phyloP scores from a whole-genome alignment of 2,888 invertebrate genomes.

The Folsomia manolachei region DNA sequence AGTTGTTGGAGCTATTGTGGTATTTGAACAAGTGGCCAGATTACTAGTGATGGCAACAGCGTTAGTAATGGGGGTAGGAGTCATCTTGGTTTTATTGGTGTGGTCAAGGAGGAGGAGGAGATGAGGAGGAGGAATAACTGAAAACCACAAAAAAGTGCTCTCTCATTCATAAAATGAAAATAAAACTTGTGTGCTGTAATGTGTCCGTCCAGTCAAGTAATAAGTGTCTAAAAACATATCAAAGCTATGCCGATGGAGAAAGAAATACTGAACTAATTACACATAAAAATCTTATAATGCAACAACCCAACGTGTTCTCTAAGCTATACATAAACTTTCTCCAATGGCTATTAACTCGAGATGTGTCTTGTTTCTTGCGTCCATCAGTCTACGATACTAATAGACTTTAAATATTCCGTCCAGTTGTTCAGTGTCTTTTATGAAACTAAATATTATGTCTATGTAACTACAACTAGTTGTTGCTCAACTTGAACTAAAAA shows the following conservation, averaged over 20 bases:
- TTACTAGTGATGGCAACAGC: neutral
- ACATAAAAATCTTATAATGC: neutral
- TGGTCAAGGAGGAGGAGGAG: neutral
- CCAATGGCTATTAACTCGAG: too few species aligned
- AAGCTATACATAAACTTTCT: neutral
- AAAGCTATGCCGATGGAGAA: too few species aligned
- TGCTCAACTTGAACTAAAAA: too few species aligned
- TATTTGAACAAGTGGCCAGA: neutral
- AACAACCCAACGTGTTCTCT: neutral
- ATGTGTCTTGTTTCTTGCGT: too few species aligned
- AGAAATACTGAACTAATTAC: neutral
- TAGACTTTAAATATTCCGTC: too few species aligned
- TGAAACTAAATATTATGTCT: too few species aligned
- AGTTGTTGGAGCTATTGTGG: neutral
- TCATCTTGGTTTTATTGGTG: neutral
- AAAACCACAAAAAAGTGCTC: neutral
- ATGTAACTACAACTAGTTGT: too few species aligned
- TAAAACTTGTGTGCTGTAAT: too few species aligned
- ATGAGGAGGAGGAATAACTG: neutral
- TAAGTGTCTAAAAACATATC: too few species aligned
- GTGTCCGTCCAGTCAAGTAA: too few species aligned
- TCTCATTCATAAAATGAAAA: neutral
- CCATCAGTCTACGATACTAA: too few species aligned
- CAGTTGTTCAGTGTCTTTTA: too few species aligned
- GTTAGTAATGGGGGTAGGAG: neutral